Evolutionary conservation across 2,797 vertebrate genomes (phyloP).

Genomic region (Pogonophryne albipinna): DNA sequence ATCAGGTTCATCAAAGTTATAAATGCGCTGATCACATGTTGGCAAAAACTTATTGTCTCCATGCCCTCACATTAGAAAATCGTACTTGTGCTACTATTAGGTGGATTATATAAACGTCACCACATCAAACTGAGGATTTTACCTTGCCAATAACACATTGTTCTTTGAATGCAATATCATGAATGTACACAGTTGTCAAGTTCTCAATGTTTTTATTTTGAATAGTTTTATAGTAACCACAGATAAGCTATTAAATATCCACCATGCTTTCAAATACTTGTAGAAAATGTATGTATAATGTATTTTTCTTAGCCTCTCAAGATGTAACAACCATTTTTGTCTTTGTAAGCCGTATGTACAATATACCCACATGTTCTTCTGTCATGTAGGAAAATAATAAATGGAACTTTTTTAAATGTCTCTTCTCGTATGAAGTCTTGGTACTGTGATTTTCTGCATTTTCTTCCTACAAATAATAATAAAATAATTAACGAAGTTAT

Average conservation of each 20-base stretch:
- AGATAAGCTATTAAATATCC: constrained; percentile 68
- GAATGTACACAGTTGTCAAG: constrained; percentile 55
- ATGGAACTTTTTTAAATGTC: no score
- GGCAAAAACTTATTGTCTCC: constrained; percentile 82
- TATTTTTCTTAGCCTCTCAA: constrained; percentile 17
- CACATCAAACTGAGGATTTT: constrained; percentile 21
- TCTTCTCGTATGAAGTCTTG: neutral
- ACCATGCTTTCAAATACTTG: constrained; percentile 39
- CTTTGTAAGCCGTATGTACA: constrained; percentile 21
- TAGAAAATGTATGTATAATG: constrained; percentile 25
- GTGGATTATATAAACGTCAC: constrained; percentile 21
- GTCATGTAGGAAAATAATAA: no score
- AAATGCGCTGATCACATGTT: constrained; percentile 76
- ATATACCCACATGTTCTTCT: constrained; percentile 6
- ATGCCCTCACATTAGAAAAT: constrained; percentile 46
- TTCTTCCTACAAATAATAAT: neutral
- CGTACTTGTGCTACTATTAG: neutral
- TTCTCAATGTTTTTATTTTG: constrained; percentile 62
- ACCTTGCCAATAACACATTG: neutral
- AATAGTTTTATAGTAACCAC: constrained; percentile 57
- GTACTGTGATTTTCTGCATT: neutral
- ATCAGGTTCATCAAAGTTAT: constrained; percentile 68
- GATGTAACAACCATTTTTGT: constrained; percentile 34
- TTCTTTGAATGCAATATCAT: constrained; percentile 28
- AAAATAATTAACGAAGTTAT: neutral